A percentile compares a stretch with the other conserved stretches of the same genome.
Conservation (phyloP, 1,140 invertebrate genomes). For the Notospermus geniculatus region DNA sequence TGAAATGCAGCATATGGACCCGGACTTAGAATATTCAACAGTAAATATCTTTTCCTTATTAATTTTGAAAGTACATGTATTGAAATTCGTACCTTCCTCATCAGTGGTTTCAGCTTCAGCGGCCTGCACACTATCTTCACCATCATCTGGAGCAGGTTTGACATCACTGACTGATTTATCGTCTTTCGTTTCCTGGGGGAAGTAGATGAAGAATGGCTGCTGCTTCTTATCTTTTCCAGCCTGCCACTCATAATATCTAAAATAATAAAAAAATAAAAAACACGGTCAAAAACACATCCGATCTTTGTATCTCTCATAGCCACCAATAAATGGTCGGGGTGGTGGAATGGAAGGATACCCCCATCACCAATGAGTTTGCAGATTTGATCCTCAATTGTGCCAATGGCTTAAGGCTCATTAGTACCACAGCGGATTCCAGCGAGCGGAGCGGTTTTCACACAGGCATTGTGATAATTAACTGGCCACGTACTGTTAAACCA, state of each 20-base stretch:
- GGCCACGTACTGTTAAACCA: too few species aligned
- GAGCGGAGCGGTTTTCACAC: too few species aligned
- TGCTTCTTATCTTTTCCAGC: conserved; percentile 65
- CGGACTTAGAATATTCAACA: background rate
- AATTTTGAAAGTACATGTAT: background rate
- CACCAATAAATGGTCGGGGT: too few species aligned
- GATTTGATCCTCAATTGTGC: too few species aligned
- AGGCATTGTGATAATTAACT: too few species aligned
- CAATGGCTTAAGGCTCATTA: too few species aligned
- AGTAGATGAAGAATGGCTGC: conserved; percentile 77
- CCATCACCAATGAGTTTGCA: too few species aligned
- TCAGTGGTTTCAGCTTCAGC: conserved; percentile 6
- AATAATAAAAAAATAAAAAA: conserved; percentile 24
- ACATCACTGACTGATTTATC: conserved; percentile 9
- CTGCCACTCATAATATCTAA: conserved; percentile 81
- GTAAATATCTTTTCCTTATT: background rate
- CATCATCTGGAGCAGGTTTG: background rate
- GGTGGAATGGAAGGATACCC: too few species aligned
- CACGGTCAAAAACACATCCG: too few species aligned
- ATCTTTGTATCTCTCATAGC: too few species aligned
- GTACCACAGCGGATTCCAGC: too few species aligned
- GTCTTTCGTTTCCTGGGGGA: conserved; percentile 56
- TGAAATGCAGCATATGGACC: background rate
- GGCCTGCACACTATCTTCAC: background rate
- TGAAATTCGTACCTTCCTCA: background rate